A percentile compares a stretch with the other conserved stretches of the same genome.
These are phyloP conservation scores for Eleutherodactylus coqui DNA, from an alignment of 2,797 vertebrate species.

Conservation along the genomic window DNA sequence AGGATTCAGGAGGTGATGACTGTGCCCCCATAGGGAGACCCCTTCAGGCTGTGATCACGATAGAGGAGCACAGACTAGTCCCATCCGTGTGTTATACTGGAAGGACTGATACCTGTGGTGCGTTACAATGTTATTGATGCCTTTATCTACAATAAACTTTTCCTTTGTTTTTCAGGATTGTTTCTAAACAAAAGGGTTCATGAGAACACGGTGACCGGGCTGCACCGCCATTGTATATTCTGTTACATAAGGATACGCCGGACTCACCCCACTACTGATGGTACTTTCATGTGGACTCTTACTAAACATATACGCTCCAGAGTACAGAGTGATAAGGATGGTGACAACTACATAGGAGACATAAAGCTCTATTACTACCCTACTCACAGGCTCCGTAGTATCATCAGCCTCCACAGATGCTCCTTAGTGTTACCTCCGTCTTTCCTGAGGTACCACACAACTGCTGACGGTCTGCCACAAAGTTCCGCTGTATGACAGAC, in stretches of 20 bases:
- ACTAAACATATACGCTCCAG: neutral
- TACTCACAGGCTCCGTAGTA: neutral
- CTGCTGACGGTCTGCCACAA: no score
- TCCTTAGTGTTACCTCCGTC: neutral
- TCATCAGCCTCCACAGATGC: neutral
- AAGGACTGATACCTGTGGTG: no score
- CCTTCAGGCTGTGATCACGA: no score
- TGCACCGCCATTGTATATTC: neutral
- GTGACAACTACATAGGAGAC: neutral
- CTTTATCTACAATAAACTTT: neutral
- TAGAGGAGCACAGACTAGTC: no score
- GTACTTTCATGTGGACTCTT: neutral
- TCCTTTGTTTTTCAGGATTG: conserved; percentile 34
- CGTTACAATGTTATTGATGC: no score
- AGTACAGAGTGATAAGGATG: neutral
- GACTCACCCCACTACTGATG: neutral
- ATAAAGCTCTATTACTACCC: neutral
- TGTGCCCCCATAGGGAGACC: no score
- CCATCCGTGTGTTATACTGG: no score
- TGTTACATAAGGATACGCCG: neutral
- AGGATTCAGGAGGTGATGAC: no score
- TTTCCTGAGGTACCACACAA: no score
- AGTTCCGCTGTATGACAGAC: neutral
- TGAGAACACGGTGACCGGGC: neutral
- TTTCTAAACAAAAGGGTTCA: conserved; percentile 55